Conservation (phyloP, 2,888 invertebrate genomes). For the Eumacrocentrus americanus region DNA sequence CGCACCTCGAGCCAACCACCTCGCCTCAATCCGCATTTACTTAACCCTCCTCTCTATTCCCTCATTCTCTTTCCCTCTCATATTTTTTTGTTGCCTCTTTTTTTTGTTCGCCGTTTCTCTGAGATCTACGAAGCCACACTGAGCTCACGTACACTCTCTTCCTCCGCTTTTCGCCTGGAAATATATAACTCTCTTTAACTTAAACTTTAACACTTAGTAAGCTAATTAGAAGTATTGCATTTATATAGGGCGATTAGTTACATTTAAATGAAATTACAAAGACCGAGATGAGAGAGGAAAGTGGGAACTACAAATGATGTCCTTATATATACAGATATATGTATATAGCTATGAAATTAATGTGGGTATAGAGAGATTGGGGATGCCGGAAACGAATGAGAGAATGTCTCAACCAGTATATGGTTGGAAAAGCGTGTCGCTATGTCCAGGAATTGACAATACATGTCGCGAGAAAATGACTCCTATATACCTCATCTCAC, state of each 20-base stretch:
- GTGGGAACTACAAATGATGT: too few species aligned
- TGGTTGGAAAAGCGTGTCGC: too few species aligned
- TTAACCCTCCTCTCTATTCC: neutral
- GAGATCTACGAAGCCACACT: neutral
- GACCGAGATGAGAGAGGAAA: too few species aligned
- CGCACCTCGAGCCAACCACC: neutral
- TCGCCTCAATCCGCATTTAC: constrained; percentile 6
- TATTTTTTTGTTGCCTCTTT: neutral
- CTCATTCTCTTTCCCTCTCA: neutral
- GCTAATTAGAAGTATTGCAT: neutral
- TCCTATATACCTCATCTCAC: too few species aligned
- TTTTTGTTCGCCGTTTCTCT: neutral
- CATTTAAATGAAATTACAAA: neutral
- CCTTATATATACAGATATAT: too few species aligned
- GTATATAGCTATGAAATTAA: too few species aligned
- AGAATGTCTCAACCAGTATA: too few species aligned
- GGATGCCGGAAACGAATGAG: too few species aligned
- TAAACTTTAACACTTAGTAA: neutral
- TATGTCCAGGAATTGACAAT: too few species aligned
- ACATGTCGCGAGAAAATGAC: too few species aligned
- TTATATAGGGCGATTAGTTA: neutral
- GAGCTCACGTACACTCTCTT: neutral
- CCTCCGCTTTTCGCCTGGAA: neutral
- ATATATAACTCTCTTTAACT: neutral
- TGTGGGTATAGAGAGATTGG: too few species aligned